phyloP scores from a whole-genome alignment of 2,888 invertebrate genomes.

The Idaea biselata region DNA sequence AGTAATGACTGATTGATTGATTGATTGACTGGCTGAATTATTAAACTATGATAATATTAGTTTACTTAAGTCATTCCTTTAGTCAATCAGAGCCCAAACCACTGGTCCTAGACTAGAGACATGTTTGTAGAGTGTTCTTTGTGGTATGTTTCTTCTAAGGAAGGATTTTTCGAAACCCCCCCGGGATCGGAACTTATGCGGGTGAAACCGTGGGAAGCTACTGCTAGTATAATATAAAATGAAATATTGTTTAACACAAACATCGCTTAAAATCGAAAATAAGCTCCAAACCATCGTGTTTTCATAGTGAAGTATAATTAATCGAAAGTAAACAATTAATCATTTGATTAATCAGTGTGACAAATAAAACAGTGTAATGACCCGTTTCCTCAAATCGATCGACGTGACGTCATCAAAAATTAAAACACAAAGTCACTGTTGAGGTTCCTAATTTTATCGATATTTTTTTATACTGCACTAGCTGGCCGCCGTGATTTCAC shows the following conservation, averaged over 20 bases:
- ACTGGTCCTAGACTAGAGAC: too few species aligned
- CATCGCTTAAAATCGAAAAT: conserved; percentile 47
- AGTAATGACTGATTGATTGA: too few species aligned
- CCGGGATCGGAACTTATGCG: too few species aligned
- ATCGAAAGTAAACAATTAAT: conserved; percentile 77
- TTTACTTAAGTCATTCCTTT: too few species aligned
- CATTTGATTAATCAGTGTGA: conserved; percentile 79
- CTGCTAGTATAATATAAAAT: too few species aligned
- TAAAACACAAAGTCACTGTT: conserved; percentile 68
- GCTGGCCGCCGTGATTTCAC: conserved; percentile 23
- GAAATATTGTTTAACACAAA: conserved; percentile 20
- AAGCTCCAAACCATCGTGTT: conserved; percentile 53
- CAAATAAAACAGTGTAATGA: conserved; percentile 80
- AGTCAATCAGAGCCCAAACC: too few species aligned
- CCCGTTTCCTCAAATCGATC: conserved; percentile 77
- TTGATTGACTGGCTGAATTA: too few species aligned
- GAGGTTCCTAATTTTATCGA: conserved; percentile 51
- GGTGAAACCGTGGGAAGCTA: conserved; percentile 10
- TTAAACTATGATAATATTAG: too few species aligned
- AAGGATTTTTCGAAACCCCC: too few species aligned
- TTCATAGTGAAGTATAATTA: conserved; percentile 57
- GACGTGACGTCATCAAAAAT: conserved; percentile 73
- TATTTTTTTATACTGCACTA: conserved; percentile 26
- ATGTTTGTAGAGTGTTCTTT: too few species aligned
- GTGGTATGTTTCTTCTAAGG: too few species aligned